phyloP scores from a whole-genome alignment of 2,888 invertebrate genomes.

The Anthoptus insignis region DNA sequence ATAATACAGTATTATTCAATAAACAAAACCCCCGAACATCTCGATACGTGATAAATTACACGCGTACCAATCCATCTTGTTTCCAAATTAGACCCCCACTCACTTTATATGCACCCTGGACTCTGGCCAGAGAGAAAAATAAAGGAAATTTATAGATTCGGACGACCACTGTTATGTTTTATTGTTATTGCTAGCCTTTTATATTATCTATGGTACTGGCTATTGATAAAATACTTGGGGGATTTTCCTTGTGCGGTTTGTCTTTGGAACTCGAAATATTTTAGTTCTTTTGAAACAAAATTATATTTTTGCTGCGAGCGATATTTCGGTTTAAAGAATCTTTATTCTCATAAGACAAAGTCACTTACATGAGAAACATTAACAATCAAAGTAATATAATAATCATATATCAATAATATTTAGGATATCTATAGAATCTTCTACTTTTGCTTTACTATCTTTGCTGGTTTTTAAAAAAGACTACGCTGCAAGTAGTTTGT shows the following conservation, averaged over 20 bases:
- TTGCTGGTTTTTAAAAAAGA: too few species aligned
- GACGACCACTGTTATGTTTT: slow-evolving; percentile 70
- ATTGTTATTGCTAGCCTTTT: slow-evolving; percentile 75
- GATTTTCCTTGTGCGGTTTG: slow-evolving; percentile 32
- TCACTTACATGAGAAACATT: too few species aligned
- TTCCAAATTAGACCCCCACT: slow-evolving; percentile 64
- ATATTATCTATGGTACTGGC: slow-evolving; percentile 70
- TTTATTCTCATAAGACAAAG: too few species aligned
- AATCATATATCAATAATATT: too few species aligned
- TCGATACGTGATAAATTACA: slow-evolving; percentile 73
- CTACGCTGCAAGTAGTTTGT: too few species aligned
- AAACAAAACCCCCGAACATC: slow-evolving; percentile 61
- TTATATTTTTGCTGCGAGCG: neutral
- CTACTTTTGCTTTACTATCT: too few species aligned
- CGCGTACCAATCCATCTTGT: slow-evolving; percentile 69
- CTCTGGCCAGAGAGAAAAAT: slow-evolving; percentile 64
- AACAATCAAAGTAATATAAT: too few species aligned
- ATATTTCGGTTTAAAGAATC: too few species aligned
- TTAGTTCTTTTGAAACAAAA: neutral
- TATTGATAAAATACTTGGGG: slow-evolving; percentile 62
- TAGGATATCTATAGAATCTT: too few species aligned
- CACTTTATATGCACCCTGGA: slow-evolving; percentile 70
- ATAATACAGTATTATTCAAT: slow-evolving; percentile 50
- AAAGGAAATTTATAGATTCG: slow-evolving; percentile 69
- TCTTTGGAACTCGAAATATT: neutral